Base-by-base conservation (phyloP, 1,140 invertebrate species). In the Diorhabda elongata region DNA sequence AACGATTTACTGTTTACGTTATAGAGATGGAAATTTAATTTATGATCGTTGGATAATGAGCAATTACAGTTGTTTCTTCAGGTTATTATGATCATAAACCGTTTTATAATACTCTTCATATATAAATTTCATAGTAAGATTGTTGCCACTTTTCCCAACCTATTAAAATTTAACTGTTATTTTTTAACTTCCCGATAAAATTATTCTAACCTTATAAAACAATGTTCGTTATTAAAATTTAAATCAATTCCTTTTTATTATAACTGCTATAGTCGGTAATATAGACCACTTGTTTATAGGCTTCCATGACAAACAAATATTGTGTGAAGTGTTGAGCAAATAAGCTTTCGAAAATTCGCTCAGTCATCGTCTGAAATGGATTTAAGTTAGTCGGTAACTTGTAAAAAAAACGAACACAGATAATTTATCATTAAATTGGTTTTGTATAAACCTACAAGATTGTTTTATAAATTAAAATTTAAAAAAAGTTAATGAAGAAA, bases 231-330 rank as follows among this genome's bases (percentile, higher is more conserved):
- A 26, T 26, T 26, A 26, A 26, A 26, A 26, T 26, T 26, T 26
- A 26, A 26, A 26, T 26, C 26, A 26, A 26, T 26, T 26, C 26
- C 26, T 2, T 26, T 26, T 26, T 26, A 26, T 26, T 26, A 26
- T 26, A 26, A 26, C 26, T 26, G 26, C 26, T 26, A 1, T 26
- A 26, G 26, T 26, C 26, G 26, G 26, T 26, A 26, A 26, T 26
- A 26, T 26, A 26, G 26, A 26, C 26, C 26, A 26, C 26, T 26
- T 26, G 26, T 26, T 26, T 26, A 26, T 26, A 26, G n/a, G 47
- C 47, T n/a, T n/a, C 47, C 47, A n/a, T 52, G 47, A 52, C 47
- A 52, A 52, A 52, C 47, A 52, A 52, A 52, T 52, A 52, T 52
- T 52, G 2, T n/a, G n/a, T 52, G 6, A 52, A n/a, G 47, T 52